Conservation (phyloP, 2,797 vertebrate species). For the Sebastiscus tertius region DNA sequence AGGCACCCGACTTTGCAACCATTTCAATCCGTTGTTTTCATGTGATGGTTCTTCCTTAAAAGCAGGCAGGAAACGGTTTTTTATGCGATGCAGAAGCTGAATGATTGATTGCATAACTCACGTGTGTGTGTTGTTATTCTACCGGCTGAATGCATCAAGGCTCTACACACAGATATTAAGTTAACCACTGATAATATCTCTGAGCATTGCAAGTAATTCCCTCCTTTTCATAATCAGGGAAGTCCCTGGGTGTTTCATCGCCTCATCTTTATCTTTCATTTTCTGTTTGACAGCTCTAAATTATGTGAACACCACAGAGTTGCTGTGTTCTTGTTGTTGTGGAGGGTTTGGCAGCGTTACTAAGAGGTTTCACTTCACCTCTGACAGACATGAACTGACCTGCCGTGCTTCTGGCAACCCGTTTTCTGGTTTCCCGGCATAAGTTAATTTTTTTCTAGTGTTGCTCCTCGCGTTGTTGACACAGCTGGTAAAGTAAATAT, state of each 20-base stretch:
- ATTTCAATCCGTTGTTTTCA: not conserved
- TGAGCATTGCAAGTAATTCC: not conserved
- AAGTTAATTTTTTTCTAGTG: slow-evolving; percentile 75
- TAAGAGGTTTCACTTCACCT: slow-evolving; percentile 22
- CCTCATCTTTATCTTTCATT: slow-evolving; percentile 31
- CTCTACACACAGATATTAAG: not conserved
- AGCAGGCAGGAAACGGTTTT: not conserved
- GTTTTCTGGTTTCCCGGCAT: slow-evolving; percentile 9
- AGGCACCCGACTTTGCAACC: too few species aligned
- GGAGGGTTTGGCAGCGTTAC: not conserved
- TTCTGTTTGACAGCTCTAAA: not conserved
- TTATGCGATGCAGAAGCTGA: not conserved
- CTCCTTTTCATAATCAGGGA: not conserved
- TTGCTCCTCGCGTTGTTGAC: slow-evolving; percentile 71
- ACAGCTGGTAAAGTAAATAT: slow-evolving; percentile 75
- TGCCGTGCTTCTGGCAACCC: not conserved
- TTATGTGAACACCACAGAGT: not conserved
- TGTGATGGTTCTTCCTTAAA: not conserved
- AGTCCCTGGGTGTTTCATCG: not conserved
- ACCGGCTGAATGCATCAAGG: too few species aligned
- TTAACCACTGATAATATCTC: not conserved
- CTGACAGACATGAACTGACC: not conserved
- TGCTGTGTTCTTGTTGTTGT: not conserved
- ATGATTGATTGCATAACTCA: too few species aligned
- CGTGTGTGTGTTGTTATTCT: not conserved